Conservation (phyloP, 1,140 invertebrate genomes). For the Chironomus tepperi region DNA sequence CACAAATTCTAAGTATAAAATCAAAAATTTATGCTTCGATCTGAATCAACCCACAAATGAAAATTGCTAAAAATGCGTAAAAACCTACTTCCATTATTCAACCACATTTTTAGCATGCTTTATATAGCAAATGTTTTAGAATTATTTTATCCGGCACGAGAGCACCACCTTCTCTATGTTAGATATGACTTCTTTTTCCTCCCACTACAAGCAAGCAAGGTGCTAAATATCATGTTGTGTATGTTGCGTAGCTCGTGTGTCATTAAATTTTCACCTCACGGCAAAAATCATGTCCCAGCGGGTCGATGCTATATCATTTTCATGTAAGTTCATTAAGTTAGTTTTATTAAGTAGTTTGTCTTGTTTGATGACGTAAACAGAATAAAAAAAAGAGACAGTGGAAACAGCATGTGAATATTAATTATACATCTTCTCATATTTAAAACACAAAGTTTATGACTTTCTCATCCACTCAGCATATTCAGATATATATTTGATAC, state of each 20-base stretch:
- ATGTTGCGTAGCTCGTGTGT: neutral
- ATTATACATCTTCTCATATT: neutral
- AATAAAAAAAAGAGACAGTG: neutral
- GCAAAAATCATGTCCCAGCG: conserved; percentile 4
- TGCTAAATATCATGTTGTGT: neutral
- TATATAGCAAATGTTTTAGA: neutral
- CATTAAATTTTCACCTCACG: conserved; percentile 17
- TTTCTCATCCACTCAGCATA: neutral
- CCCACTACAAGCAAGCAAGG: neutral
- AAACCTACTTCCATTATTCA: too few species aligned
- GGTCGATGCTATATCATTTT: neutral
- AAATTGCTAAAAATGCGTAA: too few species aligned
- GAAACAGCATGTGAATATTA: neutral
- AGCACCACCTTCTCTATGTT: neutral
- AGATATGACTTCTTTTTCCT: neutral
- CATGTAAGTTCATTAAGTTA: neutral
- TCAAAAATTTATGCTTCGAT: too few species aligned
- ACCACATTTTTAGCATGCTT: too few species aligned
- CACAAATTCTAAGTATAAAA: too few species aligned
- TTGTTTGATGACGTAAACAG: neutral
- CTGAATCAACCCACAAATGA: too few species aligned
- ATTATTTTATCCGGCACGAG: neutral
- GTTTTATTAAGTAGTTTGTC: neutral
- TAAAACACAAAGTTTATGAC: neutral
- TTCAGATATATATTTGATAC: neutral